Evolutionary conservation across 2,888 invertebrate species (phyloP).

Genomic region (Netelia inedita): DNA sequence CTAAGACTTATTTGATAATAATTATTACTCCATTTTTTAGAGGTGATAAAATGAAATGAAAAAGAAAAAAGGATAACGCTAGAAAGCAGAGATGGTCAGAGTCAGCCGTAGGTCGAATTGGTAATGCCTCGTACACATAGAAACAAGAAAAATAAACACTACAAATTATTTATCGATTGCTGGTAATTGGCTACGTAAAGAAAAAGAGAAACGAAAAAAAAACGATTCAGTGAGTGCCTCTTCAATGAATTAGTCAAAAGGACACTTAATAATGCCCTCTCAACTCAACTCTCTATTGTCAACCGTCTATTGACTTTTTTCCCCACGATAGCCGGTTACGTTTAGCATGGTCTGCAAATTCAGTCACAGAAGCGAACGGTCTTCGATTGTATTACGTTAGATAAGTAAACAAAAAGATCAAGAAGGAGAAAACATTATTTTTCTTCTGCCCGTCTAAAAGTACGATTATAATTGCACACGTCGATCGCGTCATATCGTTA

Average conservation of each 20-base stretch:
- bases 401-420: not conserved
- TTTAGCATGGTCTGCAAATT: constrained; percentile 67
- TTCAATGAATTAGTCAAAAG: constrained; percentile 26
- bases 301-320: constrained; percentile 61
- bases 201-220: constrained; percentile 54
- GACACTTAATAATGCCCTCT: constrained; percentile 54
- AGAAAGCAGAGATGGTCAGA: constrained; percentile 16
- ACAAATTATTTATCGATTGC: constrained; percentile 30
- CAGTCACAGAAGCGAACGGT: constrained; percentile 57
- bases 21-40: not conserved
- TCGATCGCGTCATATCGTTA: constrained; percentile 29
- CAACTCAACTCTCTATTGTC: constrained; percentile 56
- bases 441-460: not conserved
- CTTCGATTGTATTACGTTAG: constrained; percentile 47
- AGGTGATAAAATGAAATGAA: not conserved
- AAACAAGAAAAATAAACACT: constrained; percentile 12
- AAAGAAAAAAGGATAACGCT: not conserved
- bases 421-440: not conserved
- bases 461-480: not conserved
- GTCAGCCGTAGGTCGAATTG: constrained; percentile 39
- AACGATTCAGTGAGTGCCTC: constrained; percentile 47
- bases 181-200: constrained; percentile 63
- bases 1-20: not conserved
- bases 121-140: constrained; percentile 31
- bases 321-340: constrained; percentile 63